These are phyloP conservation scores for Lepisosteus osseus DNA, from an alignment of 2,113 vertebrate species.

Conservation along the genomic window DNA sequence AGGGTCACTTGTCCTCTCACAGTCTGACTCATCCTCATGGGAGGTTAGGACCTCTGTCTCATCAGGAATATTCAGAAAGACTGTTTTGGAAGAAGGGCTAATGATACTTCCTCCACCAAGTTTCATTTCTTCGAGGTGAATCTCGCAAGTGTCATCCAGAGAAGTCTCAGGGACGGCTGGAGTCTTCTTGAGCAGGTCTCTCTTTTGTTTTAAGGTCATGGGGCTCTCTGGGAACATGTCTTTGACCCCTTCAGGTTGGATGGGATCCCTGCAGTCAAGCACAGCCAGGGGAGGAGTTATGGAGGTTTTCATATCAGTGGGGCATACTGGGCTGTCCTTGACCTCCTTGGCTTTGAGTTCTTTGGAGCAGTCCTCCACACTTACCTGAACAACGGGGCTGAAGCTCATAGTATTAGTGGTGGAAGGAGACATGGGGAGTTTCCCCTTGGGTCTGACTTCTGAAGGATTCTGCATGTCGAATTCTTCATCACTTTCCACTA, in stretches of 20 bases:
- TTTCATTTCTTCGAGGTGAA: constrained; percentile 56
- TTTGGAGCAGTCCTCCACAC: constrained; percentile 84
- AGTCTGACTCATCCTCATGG: constrained; percentile 75
- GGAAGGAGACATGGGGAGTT: constrained; percentile 60
- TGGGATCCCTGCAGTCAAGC: constrained; percentile 44
- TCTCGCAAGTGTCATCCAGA: constrained; percentile 68
- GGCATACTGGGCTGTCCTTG: constrained; percentile 38
- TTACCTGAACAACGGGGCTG: constrained; percentile 83
- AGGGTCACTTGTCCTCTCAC: constrained; percentile 73
- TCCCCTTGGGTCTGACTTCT: constrained; percentile 40
- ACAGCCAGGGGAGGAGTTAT: constrained; percentile 58
- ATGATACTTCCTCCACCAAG: constrained; percentile 39
- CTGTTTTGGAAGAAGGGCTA: constrained; percentile 69
- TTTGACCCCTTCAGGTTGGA: constrained; percentile 44
- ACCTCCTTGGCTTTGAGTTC: constrained; percentile 57
- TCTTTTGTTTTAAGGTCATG: constrained; percentile 89
- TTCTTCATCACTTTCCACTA: constrained; percentile 92
- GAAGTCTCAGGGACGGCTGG: constrained; percentile 80
- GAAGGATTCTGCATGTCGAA: constrained; percentile 67
- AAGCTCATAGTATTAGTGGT: constrained; percentile 70
- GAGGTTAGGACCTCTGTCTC: constrained; percentile 72
- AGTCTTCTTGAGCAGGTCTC: constrained; percentile 86
- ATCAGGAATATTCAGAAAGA: constrained; percentile 82
- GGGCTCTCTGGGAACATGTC: constrained; percentile 69
- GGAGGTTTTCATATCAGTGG: constrained; percentile 37